phyloP scores from a whole-genome alignment of 2,888 invertebrate species.

The Rhingia campestris region DNA sequence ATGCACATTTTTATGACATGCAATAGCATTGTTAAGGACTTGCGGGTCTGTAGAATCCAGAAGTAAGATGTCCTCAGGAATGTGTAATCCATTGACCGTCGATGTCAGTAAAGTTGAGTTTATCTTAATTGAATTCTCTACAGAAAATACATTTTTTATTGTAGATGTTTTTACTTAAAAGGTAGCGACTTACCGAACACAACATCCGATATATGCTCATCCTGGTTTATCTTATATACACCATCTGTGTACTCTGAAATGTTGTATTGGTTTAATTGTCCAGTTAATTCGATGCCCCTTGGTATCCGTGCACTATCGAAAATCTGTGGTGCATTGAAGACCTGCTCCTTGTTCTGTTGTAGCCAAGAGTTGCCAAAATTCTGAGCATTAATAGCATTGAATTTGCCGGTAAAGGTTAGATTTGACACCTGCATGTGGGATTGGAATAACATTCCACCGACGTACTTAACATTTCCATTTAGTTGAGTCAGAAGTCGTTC shows the following conservation, averaged over 20 bases:
- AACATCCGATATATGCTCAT: constrained; percentile 82
- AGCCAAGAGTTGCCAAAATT: constrained; percentile 83
- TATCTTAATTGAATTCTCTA: constrained; percentile 79
- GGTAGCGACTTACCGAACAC: constrained; percentile 81
- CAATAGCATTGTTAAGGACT: constrained; percentile 75
- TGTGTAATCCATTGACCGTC: constrained; percentile 80
- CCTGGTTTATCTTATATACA: constrained; percentile 83
- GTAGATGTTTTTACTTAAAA: too few relatives aligned
- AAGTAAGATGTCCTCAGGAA: constrained; percentile 83
- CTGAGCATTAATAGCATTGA: constrained; percentile 82
- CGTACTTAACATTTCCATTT: constrained; percentile 79
- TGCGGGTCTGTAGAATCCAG: constrained; percentile 77
- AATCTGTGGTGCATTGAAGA: constrained; percentile 79
- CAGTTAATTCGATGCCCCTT: constrained; percentile 76
- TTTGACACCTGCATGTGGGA: constrained; percentile 80
- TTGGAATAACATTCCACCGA: constrained; percentile 78
- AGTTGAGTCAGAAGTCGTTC: constrained; percentile 78
- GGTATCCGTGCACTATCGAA: constrained; percentile 75
- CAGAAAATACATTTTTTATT: neutral
- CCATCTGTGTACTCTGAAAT: constrained; percentile 82
- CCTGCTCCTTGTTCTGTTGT: constrained; percentile 79
- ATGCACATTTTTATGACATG: constrained; percentile 74
- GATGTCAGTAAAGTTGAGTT: constrained; percentile 77
- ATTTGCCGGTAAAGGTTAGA: constrained; percentile 80
- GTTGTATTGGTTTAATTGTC: constrained; percentile 82